Evolutionary conservation across 2,113 vertebrate species (phyloP), one percentile per base, ranked within the genome.

Genomic region (Myrmecobius fasciatus): DNA sequence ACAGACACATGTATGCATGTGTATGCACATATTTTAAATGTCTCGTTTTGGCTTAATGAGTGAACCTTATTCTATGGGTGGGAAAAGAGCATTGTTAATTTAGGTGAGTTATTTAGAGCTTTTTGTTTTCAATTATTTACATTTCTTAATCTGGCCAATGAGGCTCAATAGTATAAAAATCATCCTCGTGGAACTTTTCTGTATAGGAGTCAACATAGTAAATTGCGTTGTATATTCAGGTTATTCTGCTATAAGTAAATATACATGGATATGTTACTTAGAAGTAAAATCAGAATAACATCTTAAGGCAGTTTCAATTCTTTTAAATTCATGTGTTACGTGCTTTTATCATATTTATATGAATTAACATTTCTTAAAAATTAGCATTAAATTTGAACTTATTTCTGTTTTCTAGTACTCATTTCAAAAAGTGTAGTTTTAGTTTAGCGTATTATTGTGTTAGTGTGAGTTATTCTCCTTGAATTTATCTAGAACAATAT

Each of bases 21-120:
- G 20, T 53, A 3, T 1, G 24, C 26, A 67, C 36, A 31, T 67
- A 67, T 67, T 93, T 93, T 91, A 95, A 96, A 91, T 22, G 25
- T 89, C 89, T 95, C 26, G 60, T 60, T 47, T 95, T 94, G 52
- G 90, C 95, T 92, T 93, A 91, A 90, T 75, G 67, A 93, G 92
- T 88, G 28, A 17, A 14, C 3, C 12, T 67, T 31, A 36, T 36
- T 67, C 31, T 67, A 3, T 67, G 96, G 43, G 90, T 93, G 0
- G 43, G 93, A 95, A 48, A 92, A 36, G 10, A 89, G 47, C 90
- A 36, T 52, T 53, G 92, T n/a, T 89, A 89, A 67, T 94, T 89
- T 93, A 83, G 89, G 51, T 91, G 54, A 46, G 28, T 49, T 95
- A 25, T 83, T 94, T 56, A 89, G 4, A 56, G 14, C 90, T 28